These are phyloP conservation scores for Monopis laevigella DNA, from an alignment of 2,888 invertebrate species.

Conservation along the genomic window DNA sequence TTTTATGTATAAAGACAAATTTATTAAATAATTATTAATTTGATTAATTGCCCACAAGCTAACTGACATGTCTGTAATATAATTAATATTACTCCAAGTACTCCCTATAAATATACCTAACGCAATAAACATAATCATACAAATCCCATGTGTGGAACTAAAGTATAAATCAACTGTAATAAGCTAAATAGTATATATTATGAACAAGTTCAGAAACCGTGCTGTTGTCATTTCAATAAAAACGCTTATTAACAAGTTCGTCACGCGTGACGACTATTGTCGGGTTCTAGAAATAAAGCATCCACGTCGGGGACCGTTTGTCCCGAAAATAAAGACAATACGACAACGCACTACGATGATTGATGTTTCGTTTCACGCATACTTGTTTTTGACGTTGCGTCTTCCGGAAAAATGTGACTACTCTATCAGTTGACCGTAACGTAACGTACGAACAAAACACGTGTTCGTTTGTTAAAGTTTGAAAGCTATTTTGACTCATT, in stretches of 20 bases:
- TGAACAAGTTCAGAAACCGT: slow-evolving; percentile 2
- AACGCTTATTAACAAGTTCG: slow-evolving; percentile 9
- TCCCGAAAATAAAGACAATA: slow-evolving; percentile 46
- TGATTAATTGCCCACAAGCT: too few relatives aligned
- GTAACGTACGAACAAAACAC: slow-evolving; percentile 7
- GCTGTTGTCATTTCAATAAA: slow-evolving; percentile 7
- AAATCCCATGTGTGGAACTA: too few relatives aligned
- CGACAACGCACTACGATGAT: slow-evolving; percentile 41
- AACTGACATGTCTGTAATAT: too few relatives aligned
- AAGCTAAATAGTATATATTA: neutral
- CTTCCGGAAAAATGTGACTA: slow-evolving; percentile 40
- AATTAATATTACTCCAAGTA: too few relatives aligned
- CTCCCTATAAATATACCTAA: too few relatives aligned
- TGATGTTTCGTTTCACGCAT: slow-evolving; percentile 51
- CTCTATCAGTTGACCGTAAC: slow-evolving; percentile 1
- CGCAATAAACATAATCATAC: too few relatives aligned
- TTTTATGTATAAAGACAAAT: too few relatives aligned
- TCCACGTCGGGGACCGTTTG: slow-evolving; percentile 14
- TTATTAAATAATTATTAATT: too few relatives aligned
- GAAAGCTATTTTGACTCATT: slow-evolving; percentile 1
- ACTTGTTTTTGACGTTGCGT: slow-evolving; percentile 50
- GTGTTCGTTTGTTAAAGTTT: slow-evolving; percentile 2
- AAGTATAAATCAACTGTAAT: neutral
- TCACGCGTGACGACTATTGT: slow-evolving; percentile 11
- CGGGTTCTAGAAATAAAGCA: slow-evolving; percentile 18